Conservation (phyloP, 2,888 invertebrate genomes). For the Anthophora plumipes region DNA sequence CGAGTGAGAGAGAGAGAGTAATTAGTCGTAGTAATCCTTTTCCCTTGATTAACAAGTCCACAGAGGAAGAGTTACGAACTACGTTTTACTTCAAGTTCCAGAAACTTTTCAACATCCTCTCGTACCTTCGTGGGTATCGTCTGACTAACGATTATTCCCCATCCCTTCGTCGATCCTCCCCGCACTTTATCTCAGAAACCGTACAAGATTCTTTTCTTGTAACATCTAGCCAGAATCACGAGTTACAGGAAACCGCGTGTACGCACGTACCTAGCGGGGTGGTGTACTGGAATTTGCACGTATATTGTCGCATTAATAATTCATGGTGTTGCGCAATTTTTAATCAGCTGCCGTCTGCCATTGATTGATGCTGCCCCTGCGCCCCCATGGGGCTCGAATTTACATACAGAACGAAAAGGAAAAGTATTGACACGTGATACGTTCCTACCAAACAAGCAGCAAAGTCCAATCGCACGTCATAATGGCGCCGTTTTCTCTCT, state of each 20-base stretch:
- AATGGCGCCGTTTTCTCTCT: constrained; percentile 77
- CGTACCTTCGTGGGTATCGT: not conserved
- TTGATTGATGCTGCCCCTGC: constrained; percentile 82
- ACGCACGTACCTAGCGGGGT: constrained; percentile 43
- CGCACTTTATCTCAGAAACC: not conserved
- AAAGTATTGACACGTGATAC: constrained; percentile 80
- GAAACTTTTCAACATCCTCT: no score
- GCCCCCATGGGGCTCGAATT: constrained; percentile 81
- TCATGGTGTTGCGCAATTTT: constrained; percentile 82
- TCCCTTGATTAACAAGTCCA: no score
- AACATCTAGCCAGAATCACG: not conserved
- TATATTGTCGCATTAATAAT: constrained; percentile 83
- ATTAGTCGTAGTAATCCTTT: no score
- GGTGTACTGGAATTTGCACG: constrained; percentile 80
- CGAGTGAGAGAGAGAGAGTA: no score
- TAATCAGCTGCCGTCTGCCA: constrained; percentile 82
- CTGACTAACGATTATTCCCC: not conserved
- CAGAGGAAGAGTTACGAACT: no score
- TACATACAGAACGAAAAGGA: constrained; percentile 83
- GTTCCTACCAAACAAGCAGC: constrained; percentile 72
- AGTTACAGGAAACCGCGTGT: constrained; percentile 22
- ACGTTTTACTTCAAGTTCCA: no score
- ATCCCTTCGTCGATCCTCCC: not conserved
- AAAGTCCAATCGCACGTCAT: constrained; percentile 78
- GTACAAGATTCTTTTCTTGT: not conserved